phyloP scores from a whole-genome alignment of 1,140 invertebrate genomes.

The Drosophila oshimai region DNA sequence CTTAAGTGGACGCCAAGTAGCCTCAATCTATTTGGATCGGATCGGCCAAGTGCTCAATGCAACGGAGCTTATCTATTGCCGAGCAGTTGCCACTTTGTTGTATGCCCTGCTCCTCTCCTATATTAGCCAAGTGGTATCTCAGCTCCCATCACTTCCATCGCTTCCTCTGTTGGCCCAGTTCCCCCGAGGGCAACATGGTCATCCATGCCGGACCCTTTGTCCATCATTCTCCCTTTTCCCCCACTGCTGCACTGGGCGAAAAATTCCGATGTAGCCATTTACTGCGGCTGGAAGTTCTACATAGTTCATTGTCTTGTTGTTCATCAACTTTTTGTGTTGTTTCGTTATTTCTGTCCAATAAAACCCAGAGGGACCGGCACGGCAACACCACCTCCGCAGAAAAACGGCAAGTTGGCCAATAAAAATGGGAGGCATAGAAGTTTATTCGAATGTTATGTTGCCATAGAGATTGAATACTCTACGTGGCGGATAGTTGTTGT shows the following conservation, averaged over 20 bases:
- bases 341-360: constrained; percentile 47
- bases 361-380: constrained; percentile 27
- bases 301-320: constrained; percentile 75
- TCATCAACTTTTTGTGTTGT: constrained; percentile 62
- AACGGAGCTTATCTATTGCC: constrained; percentile 61
- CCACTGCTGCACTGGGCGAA: constrained; percentile 29
- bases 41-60: constrained; percentile 56
- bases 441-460: background rate
- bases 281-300: constrained; percentile 55
- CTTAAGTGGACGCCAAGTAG: constrained; percentile 69
- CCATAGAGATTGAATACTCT: background rate
- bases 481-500: constrained; percentile 1
- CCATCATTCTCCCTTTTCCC: background rate
- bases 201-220: constrained; percentile 54
- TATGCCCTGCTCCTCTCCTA: background rate
- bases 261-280: constrained; percentile 33
- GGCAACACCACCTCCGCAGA: background rate
- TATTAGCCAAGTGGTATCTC: constrained; percentile 59
- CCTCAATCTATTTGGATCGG: constrained; percentile 39
- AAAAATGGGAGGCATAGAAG: constrained; percentile 10
- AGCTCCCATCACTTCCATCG: constrained; percentile 4
- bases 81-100: constrained; percentile 64
- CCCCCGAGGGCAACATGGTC: constrained; percentile 45
- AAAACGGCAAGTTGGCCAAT: background rate
- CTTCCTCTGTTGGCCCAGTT: constrained; percentile 46